A percentile compares a stretch with the other conserved stretches of the same genome.
Conservation (phyloP, 2,113 vertebrate genomes). For the Maccullochella peelii region DNA sequence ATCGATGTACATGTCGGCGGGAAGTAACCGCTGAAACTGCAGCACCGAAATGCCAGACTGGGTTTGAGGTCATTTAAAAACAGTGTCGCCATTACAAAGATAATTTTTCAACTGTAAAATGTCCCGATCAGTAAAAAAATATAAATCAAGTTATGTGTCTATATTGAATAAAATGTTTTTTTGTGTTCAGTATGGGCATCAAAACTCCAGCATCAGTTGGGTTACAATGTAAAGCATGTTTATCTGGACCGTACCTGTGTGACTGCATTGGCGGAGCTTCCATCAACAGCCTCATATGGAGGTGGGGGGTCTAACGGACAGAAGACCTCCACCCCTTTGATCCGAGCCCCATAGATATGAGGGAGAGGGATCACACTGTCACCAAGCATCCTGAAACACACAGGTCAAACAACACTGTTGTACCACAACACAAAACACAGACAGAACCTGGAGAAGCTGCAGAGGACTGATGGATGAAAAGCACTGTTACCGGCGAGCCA, state of each 20-base stretch:
- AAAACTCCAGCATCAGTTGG: background rate
- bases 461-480: too few species aligned
- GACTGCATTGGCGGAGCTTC: slow-evolving; percentile 40
- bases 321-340: slow-evolving; percentile 88
- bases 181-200: too few species aligned
- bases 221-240: background rate
- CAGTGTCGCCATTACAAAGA: background rate
- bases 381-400: slow-evolving; percentile 73
- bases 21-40: too few species aligned
- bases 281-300: slow-evolving; percentile 85
- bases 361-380: slow-evolving; percentile 85
- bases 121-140: background rate
- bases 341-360: slow-evolving; percentile 81
- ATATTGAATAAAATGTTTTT: too few species aligned
- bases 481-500: slow-evolving; percentile 79
- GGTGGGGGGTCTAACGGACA: slow-evolving; percentile 87
- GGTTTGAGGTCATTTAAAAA: too few species aligned
- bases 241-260: slow-evolving; percentile 79
- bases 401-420: background rate
- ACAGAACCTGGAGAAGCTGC: too few species aligned
- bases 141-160: too few species aligned
- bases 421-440: too few species aligned
- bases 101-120: background rate
- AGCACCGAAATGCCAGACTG: background rate
- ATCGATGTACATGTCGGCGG: too few species aligned